A percentile compares a stretch with the other conserved stretches of the same genome.
These are phyloP conservation scores for Trypoxylus dichotomus DNA, from an alignment of 1,140 invertebrate genomes.

Conservation along the genomic window DNA sequence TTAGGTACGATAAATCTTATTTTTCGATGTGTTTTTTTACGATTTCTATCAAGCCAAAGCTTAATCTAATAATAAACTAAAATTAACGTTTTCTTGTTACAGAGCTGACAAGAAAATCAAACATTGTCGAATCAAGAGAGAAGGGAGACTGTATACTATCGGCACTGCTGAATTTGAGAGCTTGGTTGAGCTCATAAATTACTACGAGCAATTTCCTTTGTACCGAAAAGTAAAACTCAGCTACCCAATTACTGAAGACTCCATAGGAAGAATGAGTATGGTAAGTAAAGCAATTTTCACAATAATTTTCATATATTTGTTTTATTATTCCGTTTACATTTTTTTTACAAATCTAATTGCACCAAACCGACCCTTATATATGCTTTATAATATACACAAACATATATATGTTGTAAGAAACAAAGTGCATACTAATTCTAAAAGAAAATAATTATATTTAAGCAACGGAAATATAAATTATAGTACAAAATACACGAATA, in stretches of 20 bases:
- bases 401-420: neutral
- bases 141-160: conserved; percentile 87
- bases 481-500: neutral
- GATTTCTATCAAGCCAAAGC: no score
- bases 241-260: conserved; percentile 83
- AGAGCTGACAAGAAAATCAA: conserved; percentile 93
- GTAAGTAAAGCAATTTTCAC: conserved; percentile 58
- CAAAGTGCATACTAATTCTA: neutral
- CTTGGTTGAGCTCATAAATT: conserved; percentile 87
- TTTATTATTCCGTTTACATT: conserved; percentile 19
- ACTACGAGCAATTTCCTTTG: conserved; percentile 88
- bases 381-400: neutral
- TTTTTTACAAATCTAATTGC: conserved; percentile 40
- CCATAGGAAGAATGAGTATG: conserved; percentile 65
- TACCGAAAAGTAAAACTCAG: conserved; percentile 88
- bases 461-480: neutral
- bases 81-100: conserved; percentile 42
- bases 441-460: neutral
- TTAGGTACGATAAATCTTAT: no score
- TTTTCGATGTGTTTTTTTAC: no score
- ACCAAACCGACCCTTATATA: conserved; percentile 42
- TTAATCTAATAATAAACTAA: neutral
- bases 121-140: conserved; percentile 90
- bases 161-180: conserved; percentile 91
- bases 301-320: neutral